Evolutionary conservation across 2,888 invertebrate species (phyloP), one percentile per base, ranked within the genome.

Genomic region (Clunio marinus): DNA sequence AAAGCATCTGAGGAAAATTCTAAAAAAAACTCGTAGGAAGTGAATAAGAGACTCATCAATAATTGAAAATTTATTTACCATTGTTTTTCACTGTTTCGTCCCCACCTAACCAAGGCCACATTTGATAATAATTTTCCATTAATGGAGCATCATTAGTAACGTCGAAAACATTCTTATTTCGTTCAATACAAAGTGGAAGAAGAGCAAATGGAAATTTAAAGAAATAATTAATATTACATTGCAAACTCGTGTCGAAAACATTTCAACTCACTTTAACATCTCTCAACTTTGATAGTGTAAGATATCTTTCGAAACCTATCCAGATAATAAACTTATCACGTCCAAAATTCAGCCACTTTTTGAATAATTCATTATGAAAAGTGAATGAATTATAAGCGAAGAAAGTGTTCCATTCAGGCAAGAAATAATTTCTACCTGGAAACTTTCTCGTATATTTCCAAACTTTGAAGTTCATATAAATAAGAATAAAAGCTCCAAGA

Each of bases 391-490:
- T 5, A n/a, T 10, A n/a, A 15, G 10, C 10, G 4, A 41, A 41
- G 15, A 41, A 10, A 2, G 41, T 41, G 41, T 41, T 41, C 10
- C 10, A 10, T 2, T n/a, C 4, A 41, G n/a, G 41, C 7, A 41
- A 41, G n/a, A n/a, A n/a, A n/a, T n/a, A n/a, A 5, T 10, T 2
- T 5, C 10, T 41, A 10, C n/a, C 41, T 41, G 41, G 41, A n/a
- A 41, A 41, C 15, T 41, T 41, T 3, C 15, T 41, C 3, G 41
- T 41, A 15, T n/a, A 41, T 3, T 41, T 41, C 41, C 41, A 41
- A 3, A 41, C 41, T 41, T 41, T 41, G n/a, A 41, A 41, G n/a
- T 41, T 41, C 41, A n/a, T 41, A 41, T 41, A 41, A 41, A 41
- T 10, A n/a, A n/a, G n/a, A n/a, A n/a, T n/a, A n/a, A n/a, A n/a